Percentiles rank a stretch among this genome's conserved stretches.
These are phyloP conservation scores for Oryzaephilus surinamensis DNA, from an alignment of 1,140 invertebrate species.

Conservation along the genomic window DNA sequence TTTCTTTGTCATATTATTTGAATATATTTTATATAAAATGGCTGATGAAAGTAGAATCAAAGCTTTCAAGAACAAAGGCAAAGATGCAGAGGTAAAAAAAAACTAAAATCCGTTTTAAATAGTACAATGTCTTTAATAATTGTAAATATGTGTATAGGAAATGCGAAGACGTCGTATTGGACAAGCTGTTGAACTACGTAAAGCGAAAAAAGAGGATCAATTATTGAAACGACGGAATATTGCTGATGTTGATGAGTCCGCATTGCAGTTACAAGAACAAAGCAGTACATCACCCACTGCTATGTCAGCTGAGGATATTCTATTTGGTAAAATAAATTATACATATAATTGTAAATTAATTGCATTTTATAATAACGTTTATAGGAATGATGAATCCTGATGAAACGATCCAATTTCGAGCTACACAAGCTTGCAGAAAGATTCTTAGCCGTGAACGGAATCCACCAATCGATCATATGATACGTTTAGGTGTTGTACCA, in stretches of 20 bases:
- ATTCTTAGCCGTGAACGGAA: slow-evolving; percentile 84
- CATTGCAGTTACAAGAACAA: slow-evolving; percentile 44
- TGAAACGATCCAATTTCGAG: slow-evolving; percentile 47
- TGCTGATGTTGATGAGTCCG: slow-evolving; percentile 40
- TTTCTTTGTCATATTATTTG: no score
- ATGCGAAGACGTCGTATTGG: slow-evolving; percentile 80
- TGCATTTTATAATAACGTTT: neutral
- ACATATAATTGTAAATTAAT: no score
- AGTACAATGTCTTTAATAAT: neutral
- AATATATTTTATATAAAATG: no score
- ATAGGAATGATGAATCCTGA: slow-evolving; percentile 50
- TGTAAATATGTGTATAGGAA: slow-evolving; percentile 46
- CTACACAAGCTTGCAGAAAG: slow-evolving; percentile 72
- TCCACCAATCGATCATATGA: slow-evolving; percentile 89
- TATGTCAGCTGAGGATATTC: slow-evolving; percentile 50
- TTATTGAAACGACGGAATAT: no score
- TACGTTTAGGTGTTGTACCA: slow-evolving; percentile 77
- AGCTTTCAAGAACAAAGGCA: slow-evolving; percentile 36
- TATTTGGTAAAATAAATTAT: slow-evolving; percentile 46
- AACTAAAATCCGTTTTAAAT: neutral
- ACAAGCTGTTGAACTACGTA: slow-evolving; percentile 79
- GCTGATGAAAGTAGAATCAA: slow-evolving; percentile 34
- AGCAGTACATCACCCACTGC: slow-evolving; percentile 38
- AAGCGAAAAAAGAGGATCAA: slow-evolving; percentile 92
- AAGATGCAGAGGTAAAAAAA: slow-evolving; percentile 31